Evolutionary conservation across 2,888 invertebrate genomes (phyloP), one percentile per base, ranked within the genome.

Genomic region (Molanna angustata): DNA sequence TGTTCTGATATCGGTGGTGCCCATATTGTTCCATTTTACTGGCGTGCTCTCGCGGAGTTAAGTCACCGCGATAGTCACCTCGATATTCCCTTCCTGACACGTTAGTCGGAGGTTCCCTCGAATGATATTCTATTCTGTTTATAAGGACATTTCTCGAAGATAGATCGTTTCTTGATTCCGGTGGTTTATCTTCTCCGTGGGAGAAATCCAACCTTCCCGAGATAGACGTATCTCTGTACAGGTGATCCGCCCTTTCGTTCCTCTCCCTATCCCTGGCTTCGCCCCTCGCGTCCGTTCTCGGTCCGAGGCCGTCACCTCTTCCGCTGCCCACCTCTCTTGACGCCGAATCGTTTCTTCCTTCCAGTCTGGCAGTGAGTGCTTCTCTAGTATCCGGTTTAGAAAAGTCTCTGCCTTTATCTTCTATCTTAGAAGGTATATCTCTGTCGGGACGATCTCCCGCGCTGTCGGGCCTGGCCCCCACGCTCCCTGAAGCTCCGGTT

Each of bases 1-100:
- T 76, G 67, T 76, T 76, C 67, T 76, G 77, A 70, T 77, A 76
- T 63, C 76, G 74, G 42, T 57, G 59, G 33, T 57, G 54, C 66
- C 73, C 75, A 39, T 55, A 58, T 27, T 54, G 57, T 17, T 57
- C 56, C 37, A 46, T 50, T 40, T 52, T 56, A 20, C 17, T 41
- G 19, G 50, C 49, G 41, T 48, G 53, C 18, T 54, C 51, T 27
- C 51, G 21, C 14, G 53, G 53, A 4, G 53, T 49, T 21, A 47
- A 22, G 44, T 50, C 54, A 6, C 54, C 54, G 14, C 56, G 49
- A 42, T 56, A 56, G 2, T 56, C 56, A 33, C 39, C 31, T 18
- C 56, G 32, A 41, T 31, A 54, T 6, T 54, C 54, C 39, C 54
- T 50, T 2, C 16, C 40, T 18, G 48, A 42, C 7, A 43, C 39